Base-by-base conservation (phyloP, 1,140 invertebrate species). In the Sinonovacula constricta region DNA sequence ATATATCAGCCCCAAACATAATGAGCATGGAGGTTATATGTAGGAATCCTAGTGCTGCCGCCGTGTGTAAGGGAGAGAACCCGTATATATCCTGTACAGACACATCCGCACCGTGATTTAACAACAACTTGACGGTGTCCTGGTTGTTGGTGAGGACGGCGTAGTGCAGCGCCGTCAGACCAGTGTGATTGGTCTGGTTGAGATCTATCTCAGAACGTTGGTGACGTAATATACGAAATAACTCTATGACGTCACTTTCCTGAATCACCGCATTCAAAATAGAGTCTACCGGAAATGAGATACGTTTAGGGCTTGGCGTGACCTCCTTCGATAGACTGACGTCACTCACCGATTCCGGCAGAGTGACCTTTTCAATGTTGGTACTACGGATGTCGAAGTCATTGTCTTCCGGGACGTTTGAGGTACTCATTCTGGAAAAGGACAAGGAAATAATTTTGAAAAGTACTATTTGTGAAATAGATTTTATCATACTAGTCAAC, bases 21-120 rank as follows among this genome's bases (percentile, higher is more conserved):
- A 89, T 54, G 36, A 88, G 80, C 36, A 91, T 94, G 93, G 94
- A 95, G 36, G 95, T 94, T 82, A 96, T 95, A 53, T 93, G 94
- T 79, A 95, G 90, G 90, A 95, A 97, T 84, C 97, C 98, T 91
- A 98, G 99, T 77, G 97, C 98, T 33, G 98, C 96, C 26, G 98
- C 98, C 56, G 98, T 98, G 91, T 99, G 98, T n/a, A 99, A 92
- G 7, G 98, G 97, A 34, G 98, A 99, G 97, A 98, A 99, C 51
- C 98, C 98, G 92, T 99, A 98, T 89, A 99, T 98, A 92, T 99
- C 98, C 82, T 97, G 95, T 57, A 95, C 94, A 92, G 99, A 98
- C 26, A 99, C 95, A 91, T 99, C 96, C 4, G 98, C 97, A 57
- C 97, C 97, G 90, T 97, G 93, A 83, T 95, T 94, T 65, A 99